These are phyloP conservation scores for Bradypodion pumilum DNA, from an alignment of 2,797 vertebrate genomes.

Conservation along the genomic window DNA sequence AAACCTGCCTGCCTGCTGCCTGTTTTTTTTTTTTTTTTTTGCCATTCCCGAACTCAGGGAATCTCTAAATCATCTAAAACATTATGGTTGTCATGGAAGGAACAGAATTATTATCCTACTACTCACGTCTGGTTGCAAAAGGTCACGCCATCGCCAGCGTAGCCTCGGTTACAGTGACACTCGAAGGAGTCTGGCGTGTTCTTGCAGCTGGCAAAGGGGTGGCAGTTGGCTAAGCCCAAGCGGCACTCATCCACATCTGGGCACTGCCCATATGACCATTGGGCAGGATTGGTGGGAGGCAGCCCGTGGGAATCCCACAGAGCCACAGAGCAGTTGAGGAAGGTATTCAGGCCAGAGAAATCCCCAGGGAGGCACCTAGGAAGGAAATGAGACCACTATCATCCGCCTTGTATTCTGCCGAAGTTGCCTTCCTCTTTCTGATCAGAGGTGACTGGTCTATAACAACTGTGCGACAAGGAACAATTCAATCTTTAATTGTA, in stretches of 20 bases:
- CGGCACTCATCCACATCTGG: slow-evolving; percentile 93
- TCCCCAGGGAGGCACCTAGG: slow-evolving; percentile 89
- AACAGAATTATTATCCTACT: not conserved
- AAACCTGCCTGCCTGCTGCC: not conserved
- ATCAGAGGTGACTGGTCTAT: not conserved
- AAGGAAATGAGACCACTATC: not conserved
- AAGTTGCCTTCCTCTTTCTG: not conserved
- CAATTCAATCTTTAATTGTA: too few relatives aligned
- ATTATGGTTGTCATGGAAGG: fast-evolving
- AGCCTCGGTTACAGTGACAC: slow-evolving; percentile 91
- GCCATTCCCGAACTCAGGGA: not conserved
- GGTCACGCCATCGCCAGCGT: slow-evolving; percentile 86
- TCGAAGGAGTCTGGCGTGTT: slow-evolving; percentile 91
- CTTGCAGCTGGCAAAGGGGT: slow-evolving; percentile 85
- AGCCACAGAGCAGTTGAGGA: slow-evolving; percentile 84
- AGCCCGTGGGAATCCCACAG: slow-evolving; percentile 76
- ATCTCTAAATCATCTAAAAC: fast-evolving
- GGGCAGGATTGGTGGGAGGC: slow-evolving; percentile 74
- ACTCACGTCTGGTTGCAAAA: slow-evolving; percentile 93
- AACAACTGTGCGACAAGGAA: not conserved
- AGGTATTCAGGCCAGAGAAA: slow-evolving; percentile 79
- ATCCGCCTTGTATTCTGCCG: not conserved
- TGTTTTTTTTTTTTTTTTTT: too few relatives aligned
- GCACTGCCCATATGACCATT: slow-evolving; percentile 90
- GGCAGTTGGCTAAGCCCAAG: slow-evolving; percentile 88